These are phyloP conservation scores for Xiphorhynchus elegans DNA, from an alignment of 2,113 vertebrate species.

Conservation along the genomic window DNA sequence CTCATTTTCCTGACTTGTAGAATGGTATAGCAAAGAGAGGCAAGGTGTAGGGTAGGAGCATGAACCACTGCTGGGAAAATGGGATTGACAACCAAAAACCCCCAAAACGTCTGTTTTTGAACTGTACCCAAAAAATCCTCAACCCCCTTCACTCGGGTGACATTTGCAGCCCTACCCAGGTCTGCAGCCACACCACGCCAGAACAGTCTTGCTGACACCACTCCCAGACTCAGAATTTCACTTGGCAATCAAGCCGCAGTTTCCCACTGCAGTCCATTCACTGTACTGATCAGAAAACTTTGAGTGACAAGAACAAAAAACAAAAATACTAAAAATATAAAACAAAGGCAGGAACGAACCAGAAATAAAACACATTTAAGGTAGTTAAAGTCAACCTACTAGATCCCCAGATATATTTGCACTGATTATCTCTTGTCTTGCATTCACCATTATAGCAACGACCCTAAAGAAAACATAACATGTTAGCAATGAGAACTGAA, in stretches of 20 bases:
- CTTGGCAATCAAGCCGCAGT: neutral
- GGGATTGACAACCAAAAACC: neutral
- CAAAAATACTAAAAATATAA: neutral
- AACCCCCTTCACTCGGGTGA: neutral
- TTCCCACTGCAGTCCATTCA: neutral
- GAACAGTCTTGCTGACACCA: neutral
- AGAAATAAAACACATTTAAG: constrained; percentile 12
- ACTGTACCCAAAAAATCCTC: neutral
- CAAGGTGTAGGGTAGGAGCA: neutral
- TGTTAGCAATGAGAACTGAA: neutral
- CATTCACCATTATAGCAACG: constrained; percentile 96
- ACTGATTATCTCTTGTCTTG: constrained; percentile 97
- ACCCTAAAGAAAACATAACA: constrained; percentile 77
- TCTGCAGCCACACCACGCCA: neutral
- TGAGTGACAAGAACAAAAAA: neutral
- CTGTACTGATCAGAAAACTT: neutral
- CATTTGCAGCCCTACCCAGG: neutral
- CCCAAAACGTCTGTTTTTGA: neutral
- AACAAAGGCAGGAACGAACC: neutral
- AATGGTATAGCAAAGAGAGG: neutral
- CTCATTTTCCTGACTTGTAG: neutral
- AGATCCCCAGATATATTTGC: constrained; percentile 96
- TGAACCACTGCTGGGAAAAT: neutral
- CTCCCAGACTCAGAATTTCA: neutral
- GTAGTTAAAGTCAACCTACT: constrained; percentile 80